These are phyloP conservation scores for Amazona guildingii DNA, from an alignment of 2,113 vertebrate species.

Conservation along the genomic window DNA sequence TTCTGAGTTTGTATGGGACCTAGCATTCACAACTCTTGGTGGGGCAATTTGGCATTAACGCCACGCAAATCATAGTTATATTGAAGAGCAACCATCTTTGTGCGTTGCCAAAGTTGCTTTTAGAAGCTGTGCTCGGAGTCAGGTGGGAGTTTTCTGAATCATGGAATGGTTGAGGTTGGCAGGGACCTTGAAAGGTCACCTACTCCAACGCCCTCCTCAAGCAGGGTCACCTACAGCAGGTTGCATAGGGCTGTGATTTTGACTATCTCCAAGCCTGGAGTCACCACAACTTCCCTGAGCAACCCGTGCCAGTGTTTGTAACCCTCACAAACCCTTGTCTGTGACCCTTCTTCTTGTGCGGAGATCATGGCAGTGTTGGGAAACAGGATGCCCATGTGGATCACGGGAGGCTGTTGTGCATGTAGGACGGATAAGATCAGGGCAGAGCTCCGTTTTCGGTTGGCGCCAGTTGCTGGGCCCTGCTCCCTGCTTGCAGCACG, in stretches of 20 bases:
- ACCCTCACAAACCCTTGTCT: not conserved
- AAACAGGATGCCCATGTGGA: conserved; percentile 11
- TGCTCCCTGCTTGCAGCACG: conserved; percentile 4
- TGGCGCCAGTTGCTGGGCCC: conserved; percentile 34
- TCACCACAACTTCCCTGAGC: not conserved
- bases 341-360: not conserved
- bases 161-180: not conserved
- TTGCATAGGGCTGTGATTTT: not conserved
- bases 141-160: not conserved
- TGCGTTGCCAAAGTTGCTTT: not conserved
- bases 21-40: not conserved
- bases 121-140: not conserved
- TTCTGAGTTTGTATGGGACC: not conserved
- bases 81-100: not conserved
- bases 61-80: rapidly evolving
- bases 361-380: not conserved
- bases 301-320: not conserved
- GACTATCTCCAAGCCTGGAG: not conserved
- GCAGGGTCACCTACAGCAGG: not conserved
- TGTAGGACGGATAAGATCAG: conserved; percentile 56
- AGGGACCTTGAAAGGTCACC: not conserved
- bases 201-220: not conserved
- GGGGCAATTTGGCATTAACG: not conserved
- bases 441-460: conserved; percentile 61
- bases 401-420: not conserved